Evolutionary conservation across 2,113 vertebrate species (phyloP), one percentile per base, ranked within the genome.

Genomic region (Atlantisia rogersi): DNA sequence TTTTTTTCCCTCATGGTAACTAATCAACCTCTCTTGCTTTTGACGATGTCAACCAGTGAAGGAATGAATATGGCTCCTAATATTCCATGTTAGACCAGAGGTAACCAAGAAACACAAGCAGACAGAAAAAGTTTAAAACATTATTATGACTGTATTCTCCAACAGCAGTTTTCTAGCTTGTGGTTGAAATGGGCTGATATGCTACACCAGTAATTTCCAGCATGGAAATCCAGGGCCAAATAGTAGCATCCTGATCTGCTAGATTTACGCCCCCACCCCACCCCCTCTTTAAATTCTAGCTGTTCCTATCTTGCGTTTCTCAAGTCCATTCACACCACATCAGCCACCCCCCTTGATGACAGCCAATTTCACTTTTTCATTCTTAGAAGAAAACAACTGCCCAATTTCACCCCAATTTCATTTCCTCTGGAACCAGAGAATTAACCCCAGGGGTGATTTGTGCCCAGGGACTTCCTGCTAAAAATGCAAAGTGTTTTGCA

Each of bases 401-500:
- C 46, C 46, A 53, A 42, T 81, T 88, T 70, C 46, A 73, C 53
- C 59, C 67, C 35, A 26, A 31, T 82, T 90, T 73, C 6, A 55
- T 71, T 63, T 71, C 15, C 32, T 60, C 40, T 0, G 1, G 22
- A 56, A 39, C 16, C 10, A 4, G 9, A 59, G 52, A 84, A 94
- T 52, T 67, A 75, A 78, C 40, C 11, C 25, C 16, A 10, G 44
- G 53, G 22, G 50, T 50, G 53, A 85, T 82, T 84, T 94, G 53
- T 53, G 39, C 31, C 63, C 65, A 55, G 59, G 37, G 48, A 29
- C 77, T 88, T 91, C 75, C 63, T 65, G 77, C 48, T 91, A 62
- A 65, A 94, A 93, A 89, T 16, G 44, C 58, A 11, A 86, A 80
- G n/a, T 82, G 58, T 76, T 94, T 80, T 69, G 28, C 65, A 91